phyloP scores from a whole-genome alignment of 2,113 vertebrate genomes.

The Chaetodon auriga region DNA sequence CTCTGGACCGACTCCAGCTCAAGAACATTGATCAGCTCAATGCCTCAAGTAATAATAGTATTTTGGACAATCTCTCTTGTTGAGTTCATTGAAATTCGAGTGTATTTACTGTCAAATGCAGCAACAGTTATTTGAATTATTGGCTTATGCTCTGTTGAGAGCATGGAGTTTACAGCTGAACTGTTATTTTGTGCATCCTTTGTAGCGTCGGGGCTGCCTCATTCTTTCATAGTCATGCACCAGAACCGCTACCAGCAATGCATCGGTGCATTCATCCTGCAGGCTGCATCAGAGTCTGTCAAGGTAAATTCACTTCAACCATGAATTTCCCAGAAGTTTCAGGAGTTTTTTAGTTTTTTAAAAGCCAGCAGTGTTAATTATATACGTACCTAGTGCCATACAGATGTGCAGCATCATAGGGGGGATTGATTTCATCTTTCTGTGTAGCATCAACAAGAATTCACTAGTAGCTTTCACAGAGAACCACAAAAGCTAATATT shows the following conservation, averaged over 20 bases:
- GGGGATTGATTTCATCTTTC: too few relatives aligned
- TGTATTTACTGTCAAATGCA: not conserved
- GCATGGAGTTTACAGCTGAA: not conserved
- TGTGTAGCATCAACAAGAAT: not conserved
- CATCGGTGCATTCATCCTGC: slow-evolving; percentile 89
- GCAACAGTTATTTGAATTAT: not conserved
- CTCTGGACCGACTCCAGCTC: slow-evolving; percentile 89
- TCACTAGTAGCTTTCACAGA: not conserved
- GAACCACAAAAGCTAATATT: not conserved
- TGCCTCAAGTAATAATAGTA: slow-evolving; percentile 75
- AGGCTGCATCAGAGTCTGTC: slow-evolving; percentile 87
- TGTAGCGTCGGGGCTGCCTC: slow-evolving; percentile 87
- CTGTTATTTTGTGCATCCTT: slow-evolving; percentile 17
- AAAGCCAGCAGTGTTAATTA: not conserved
- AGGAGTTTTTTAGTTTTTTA: not conserved
- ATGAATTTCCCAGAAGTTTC: not conserved
- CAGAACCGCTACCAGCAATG: slow-evolving; percentile 92
- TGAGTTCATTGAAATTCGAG: too few relatives aligned
- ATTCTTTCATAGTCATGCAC: slow-evolving; percentile 92
- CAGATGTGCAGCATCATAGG: not conserved
- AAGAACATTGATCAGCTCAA: slow-evolving; percentile 89
- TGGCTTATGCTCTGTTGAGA: not conserved
- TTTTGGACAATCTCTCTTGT: not conserved
- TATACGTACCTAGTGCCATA: too few relatives aligned
- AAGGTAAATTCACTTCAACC: slow-evolving; percentile 82